A percentile compares a stretch with the other conserved stretches of the same genome.
phyloP scores from a whole-genome alignment of 2,888 invertebrate species.

The Heteromyza rotundicornis region DNA sequence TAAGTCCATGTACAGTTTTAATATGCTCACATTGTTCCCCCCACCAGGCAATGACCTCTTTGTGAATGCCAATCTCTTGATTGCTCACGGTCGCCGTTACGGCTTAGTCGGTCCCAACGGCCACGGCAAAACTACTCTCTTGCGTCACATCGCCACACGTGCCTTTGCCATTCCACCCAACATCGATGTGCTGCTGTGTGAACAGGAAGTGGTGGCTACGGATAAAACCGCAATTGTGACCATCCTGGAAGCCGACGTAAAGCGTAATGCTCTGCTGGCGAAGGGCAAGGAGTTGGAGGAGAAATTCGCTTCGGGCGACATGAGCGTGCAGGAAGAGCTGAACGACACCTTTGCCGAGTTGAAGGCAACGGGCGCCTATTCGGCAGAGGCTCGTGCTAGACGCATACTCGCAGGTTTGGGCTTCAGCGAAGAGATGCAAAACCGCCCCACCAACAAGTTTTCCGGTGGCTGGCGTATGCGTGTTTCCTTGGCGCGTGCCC shows the following conservation, averaged over 20 bases:
- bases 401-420: slow-evolving; percentile 97
- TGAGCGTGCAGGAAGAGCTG: slow-evolving; percentile 76
- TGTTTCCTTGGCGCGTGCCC: slow-evolving; percentile 93
- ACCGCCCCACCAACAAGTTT: slow-evolving; percentile 87
- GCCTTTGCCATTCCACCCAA: slow-evolving; percentile 94
- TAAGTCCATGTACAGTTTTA: background rate
- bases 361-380: slow-evolving; percentile 95
- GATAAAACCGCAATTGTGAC: slow-evolving; percentile 92
- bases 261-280: slow-evolving; percentile 79
- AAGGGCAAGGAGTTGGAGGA: slow-evolving; percentile 85
- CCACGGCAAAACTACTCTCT: slow-evolving; percentile 96
- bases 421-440: slow-evolving; percentile 87
- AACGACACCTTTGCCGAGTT: slow-evolving; percentile 94
- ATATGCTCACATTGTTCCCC: background rate
- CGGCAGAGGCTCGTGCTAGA: slow-evolving; percentile 95
- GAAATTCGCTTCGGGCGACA: slow-evolving; percentile 74
- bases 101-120: slow-evolving; percentile 99
- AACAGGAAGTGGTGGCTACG: slow-evolving; percentile 97
- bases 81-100: slow-evolving; percentile 92
- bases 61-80: slow-evolving; percentile 91
- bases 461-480: slow-evolving; percentile 99
- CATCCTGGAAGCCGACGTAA: slow-evolving; percentile 91
- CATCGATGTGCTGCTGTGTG: slow-evolving; percentile 94
- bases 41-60: slow-evolving; percentile 85
- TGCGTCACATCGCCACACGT: slow-evolving; percentile 89